These are phyloP conservation scores for Nibea coibor DNA, from an alignment of 2,113 vertebrate species.

Conservation along the genomic window DNA sequence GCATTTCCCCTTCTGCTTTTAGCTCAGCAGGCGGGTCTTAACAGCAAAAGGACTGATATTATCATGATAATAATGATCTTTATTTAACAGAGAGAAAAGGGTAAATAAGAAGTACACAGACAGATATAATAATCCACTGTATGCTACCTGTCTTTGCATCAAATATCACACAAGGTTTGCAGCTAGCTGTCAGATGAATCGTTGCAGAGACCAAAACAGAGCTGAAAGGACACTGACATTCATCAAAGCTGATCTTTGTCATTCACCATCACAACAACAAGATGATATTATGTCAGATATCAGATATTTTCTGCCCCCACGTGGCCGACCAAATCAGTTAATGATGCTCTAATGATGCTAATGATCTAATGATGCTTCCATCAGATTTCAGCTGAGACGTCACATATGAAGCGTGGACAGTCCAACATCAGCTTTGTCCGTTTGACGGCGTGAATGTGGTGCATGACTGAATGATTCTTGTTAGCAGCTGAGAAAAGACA, in stretches of 20 bases:
- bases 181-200: too few species aligned
- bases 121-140: neutral
- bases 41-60: neutral
- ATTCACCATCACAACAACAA: neutral
- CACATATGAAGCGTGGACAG: neutral
- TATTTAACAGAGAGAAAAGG: neutral
- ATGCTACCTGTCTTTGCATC: too few species aligned
- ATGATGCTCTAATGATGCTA: neutral
- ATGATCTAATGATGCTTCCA: too few species aligned
- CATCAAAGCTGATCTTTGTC: neutral
- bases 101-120: too few species aligned
- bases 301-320: neutral
- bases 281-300: neutral
- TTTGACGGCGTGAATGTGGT: conserved; percentile 12
- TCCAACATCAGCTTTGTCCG: neutral
- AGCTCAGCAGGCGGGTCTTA: too few species aligned
- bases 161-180: too few species aligned
- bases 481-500: conserved; percentile 33
- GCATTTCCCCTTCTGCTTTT: too few species aligned
- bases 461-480: conserved; percentile 1
- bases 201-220: too few species aligned
- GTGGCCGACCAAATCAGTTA: neutral
- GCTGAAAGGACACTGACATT: too few species aligned
- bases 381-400: neutral
- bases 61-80: neutral